Evolutionary conservation across 2,797 vertebrate species (phyloP).

Genomic region (Syngnathus acus): DNA sequence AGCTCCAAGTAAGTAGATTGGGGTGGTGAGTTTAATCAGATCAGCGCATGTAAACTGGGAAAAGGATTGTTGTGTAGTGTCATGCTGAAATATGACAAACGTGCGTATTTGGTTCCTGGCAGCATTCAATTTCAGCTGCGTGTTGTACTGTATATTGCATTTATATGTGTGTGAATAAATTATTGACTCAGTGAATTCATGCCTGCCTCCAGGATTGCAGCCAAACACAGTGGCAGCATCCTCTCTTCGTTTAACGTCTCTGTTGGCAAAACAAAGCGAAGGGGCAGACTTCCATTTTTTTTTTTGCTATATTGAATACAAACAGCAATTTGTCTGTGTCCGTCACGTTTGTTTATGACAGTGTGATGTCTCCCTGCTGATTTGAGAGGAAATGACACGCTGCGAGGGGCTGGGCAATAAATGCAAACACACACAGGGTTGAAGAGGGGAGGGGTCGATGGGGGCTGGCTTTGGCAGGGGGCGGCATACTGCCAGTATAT

Average conservation of each 20-base stretch:
- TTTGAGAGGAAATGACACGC: conserved; percentile 18
- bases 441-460: not conserved
- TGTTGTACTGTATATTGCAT: not conserved
- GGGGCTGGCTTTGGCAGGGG: conserved; percentile 29
- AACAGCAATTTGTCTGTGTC: conserved; percentile 20
- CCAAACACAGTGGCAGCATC: conserved; percentile 31
- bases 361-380: conserved; percentile 10
- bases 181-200: conserved; percentile 68
- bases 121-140: not conserved
- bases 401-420: conserved; percentile 25
- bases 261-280: not conserved
- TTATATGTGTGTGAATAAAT: conserved; percentile 55
- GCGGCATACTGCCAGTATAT: conserved; percentile 40
- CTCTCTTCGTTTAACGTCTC: conserved; percentile 3
- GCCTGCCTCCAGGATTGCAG: conserved; percentile 59
- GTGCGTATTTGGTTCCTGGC: conserved; percentile 1
- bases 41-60: not conserved
- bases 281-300: not conserved
- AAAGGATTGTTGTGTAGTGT: not conserved
- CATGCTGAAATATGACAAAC: not conserved
- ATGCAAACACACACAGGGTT: conserved; percentile 22
- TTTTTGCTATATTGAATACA: not conserved
- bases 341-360: conserved; percentile 14
- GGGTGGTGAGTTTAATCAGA: not conserved
- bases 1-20: not conserved